Evolutionary conservation across 2,888 invertebrate genomes (phyloP).

Genomic region (Microctonus brassicae): DNA sequence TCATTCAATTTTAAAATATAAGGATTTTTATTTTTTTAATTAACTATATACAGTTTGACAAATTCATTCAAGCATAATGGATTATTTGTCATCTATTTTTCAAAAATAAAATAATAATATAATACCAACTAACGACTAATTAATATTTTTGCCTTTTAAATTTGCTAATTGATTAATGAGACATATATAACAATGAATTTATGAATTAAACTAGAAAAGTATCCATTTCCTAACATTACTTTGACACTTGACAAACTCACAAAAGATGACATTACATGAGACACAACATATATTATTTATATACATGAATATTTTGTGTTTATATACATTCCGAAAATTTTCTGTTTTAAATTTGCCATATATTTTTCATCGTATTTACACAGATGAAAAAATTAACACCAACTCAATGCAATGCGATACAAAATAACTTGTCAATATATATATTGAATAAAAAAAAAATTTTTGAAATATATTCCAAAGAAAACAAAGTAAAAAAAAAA

Average conservation of each 20-base stretch:
- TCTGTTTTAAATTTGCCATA: too few species aligned
- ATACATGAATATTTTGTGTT: too few species aligned
- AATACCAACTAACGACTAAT: slow-evolving; percentile 11
- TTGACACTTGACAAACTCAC: too few species aligned
- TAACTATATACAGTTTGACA: not conserved
- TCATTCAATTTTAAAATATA: not conserved
- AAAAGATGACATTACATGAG: too few species aligned
- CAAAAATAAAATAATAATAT: slow-evolving; percentile 16
- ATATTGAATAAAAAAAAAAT: not conserved
- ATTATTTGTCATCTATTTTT: slow-evolving; percentile 8
- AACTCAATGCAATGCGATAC: not conserved
- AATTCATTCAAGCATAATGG: slow-evolving; percentile 3
- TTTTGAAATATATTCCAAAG: not conserved
- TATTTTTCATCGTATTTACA: too few species aligned
- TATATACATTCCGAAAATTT: too few species aligned
- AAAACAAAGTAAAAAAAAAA: not conserved
- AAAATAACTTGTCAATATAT: not conserved
- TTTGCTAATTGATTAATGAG: too few species aligned
- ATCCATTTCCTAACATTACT: too few species aligned
- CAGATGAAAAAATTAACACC: not conserved
- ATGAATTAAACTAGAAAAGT: too few species aligned
- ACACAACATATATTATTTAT: too few species aligned
- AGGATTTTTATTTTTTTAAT: not conserved
- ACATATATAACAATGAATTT: too few species aligned
- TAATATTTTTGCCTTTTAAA: not conserved